Evolutionary conservation across 2,888 invertebrate species (phyloP).

Genomic region (Eremobia ochroleuca): DNA sequence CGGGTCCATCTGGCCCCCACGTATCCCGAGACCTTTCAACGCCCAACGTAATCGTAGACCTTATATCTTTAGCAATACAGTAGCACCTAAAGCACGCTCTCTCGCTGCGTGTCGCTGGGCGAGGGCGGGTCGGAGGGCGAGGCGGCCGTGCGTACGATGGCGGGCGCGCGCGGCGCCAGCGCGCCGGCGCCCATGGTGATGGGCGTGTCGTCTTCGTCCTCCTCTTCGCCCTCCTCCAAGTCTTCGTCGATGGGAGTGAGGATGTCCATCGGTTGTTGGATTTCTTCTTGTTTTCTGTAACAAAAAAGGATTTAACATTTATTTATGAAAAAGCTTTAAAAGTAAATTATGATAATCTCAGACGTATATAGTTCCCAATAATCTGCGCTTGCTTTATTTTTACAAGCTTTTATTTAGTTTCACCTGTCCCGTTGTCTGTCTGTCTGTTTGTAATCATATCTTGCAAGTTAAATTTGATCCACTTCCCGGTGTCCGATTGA

Average conservation of each 20-base stretch:
- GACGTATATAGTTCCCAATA: background rate
- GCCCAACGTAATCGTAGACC: background rate
- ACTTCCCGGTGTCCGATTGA: too few species aligned
- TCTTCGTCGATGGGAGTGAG: constrained; percentile 96
- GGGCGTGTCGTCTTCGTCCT: constrained; percentile 93
- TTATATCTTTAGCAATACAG: background rate
- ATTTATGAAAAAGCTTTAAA: background rate
- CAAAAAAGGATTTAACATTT: background rate
- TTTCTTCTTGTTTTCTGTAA: constrained; percentile 90
- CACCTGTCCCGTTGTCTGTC: too few species aligned
- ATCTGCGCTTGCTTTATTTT: background rate
- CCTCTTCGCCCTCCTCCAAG: constrained; percentile 93
- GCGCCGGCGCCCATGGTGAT: constrained; percentile 91
- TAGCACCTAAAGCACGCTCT: constrained; percentile 93
- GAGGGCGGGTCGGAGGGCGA: constrained; percentile 91
- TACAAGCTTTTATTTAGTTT: too few species aligned
- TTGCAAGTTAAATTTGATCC: too few species aligned
- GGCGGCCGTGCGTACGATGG: constrained; percentile 95
- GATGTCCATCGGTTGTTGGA: constrained; percentile 93
- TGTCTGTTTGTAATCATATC: too few species aligned
- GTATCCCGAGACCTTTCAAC: background rate
- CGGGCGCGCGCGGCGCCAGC: constrained; percentile 89
- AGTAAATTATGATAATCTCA: background rate
- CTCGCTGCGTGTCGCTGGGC: constrained; percentile 90
- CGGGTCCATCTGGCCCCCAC: background rate